Conservation (phyloP, 2,888 invertebrate genomes). For the Eristalis pertinax region DNA sequence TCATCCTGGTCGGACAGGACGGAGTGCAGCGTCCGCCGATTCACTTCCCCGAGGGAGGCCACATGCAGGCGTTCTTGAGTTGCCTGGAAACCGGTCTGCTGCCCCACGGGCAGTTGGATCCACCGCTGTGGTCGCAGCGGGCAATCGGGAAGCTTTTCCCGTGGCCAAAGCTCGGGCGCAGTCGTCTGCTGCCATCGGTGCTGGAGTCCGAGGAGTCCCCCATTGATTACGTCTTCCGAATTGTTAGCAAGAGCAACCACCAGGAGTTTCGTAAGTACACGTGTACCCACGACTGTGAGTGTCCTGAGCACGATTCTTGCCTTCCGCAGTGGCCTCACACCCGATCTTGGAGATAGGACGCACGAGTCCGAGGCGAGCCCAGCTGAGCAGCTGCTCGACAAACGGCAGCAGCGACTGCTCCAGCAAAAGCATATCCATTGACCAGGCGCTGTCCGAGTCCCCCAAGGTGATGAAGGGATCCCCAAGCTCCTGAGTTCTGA, state of each 20-base stretch:
- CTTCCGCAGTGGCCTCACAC: constrained; percentile 83
- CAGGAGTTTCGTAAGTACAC: constrained; percentile 86
- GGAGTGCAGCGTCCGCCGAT: constrained; percentile 97
- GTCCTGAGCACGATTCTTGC: background rate
- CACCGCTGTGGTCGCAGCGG: constrained; percentile 95
- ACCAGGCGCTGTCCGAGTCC: constrained; percentile 79
- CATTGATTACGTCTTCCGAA: constrained; percentile 94
- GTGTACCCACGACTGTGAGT: background rate
- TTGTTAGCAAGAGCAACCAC: constrained; percentile 89
- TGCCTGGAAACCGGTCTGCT: constrained; percentile 92
- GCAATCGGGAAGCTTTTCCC: constrained; percentile 87
- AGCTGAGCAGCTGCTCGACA: constrained; percentile 86
- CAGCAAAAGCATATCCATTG: constrained; percentile 82
- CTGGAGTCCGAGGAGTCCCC: constrained; percentile 84
- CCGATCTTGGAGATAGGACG: constrained; percentile 85
- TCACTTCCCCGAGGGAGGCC: constrained; percentile 94
- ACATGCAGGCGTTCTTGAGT: constrained; percentile 93
- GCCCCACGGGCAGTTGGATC: constrained; percentile 95
- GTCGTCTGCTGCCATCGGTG: constrained; percentile 86
- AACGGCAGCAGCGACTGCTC: constrained; percentile 86
- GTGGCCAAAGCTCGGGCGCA: constrained; percentile 83
- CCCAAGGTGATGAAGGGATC: constrained; percentile 66
- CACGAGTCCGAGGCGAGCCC: constrained; percentile 81
- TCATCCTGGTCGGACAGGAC: constrained; percentile 95
- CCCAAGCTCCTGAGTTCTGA: background rate